phyloP scores from a whole-genome alignment of 2,797 vertebrate species.

The Acanthurus tractus region DNA sequence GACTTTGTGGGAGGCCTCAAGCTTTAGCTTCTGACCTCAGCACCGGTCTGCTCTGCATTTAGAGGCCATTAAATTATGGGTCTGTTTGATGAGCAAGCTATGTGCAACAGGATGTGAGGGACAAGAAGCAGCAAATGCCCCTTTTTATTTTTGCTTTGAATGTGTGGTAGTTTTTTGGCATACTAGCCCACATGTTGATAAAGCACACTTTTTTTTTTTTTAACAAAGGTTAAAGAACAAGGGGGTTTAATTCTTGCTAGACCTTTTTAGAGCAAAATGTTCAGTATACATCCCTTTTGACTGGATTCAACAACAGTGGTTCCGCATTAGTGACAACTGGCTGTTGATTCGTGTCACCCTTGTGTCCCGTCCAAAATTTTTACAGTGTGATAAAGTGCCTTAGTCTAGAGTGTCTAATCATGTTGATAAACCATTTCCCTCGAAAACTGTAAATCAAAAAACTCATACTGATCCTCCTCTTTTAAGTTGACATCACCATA shows the following conservation, averaged over 20 bases:
- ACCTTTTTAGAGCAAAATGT: conserved; percentile 7
- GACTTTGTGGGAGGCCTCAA: conserved; percentile 63
- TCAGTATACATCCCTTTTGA: conserved; percentile 4
- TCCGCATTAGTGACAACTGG: background rate
- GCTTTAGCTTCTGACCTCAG: conserved; percentile 68
- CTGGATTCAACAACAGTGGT: conserved; percentile 6
- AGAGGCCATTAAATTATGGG: conserved; percentile 71
- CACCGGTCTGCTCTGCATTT: conserved; percentile 68
- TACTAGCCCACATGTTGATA: conserved; percentile 36
- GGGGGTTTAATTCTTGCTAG: conserved; percentile 10
- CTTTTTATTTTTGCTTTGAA: conserved; percentile 67
- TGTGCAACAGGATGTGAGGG: conserved; percentile 68
- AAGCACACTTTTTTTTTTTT: background rate
- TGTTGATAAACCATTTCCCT: conserved; percentile 35
- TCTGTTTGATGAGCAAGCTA: conserved; percentile 82
- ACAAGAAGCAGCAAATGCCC: conserved; percentile 57
- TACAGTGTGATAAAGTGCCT: background rate
- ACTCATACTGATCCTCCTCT: conserved; percentile 1
- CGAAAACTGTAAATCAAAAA: conserved; percentile 28
- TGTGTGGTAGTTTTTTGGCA: conserved; percentile 40
- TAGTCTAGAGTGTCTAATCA: background rate
- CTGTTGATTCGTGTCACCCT: conserved; percentile 4
- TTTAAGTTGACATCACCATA: conserved; percentile 23
- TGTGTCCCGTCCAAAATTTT: conserved; percentile 3
- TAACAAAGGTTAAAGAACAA: conserved; percentile 23